Conservation (phyloP, 2,888 invertebrate species). For the Noctua pronuba region DNA sequence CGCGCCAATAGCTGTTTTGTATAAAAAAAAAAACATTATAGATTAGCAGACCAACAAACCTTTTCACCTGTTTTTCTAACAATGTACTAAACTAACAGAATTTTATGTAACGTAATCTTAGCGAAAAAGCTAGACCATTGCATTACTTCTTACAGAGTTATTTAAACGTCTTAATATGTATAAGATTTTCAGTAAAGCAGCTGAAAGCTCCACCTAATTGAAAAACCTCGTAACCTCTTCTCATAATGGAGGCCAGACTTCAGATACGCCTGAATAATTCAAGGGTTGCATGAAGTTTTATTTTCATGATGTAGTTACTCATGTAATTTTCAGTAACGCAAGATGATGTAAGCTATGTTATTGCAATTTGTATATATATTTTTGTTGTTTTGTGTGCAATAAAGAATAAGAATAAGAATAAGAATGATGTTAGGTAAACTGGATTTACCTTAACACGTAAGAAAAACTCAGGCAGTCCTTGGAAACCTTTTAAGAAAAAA, state of each 20-base stretch:
- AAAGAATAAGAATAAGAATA: too few species aligned
- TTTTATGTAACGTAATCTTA: background rate
- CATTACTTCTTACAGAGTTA: slow-evolving; percentile 3
- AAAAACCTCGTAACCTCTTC: background rate
- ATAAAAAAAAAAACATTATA: background rate
- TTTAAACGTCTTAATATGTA: background rate
- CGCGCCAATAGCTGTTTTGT: background rate
- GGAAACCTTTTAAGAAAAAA: background rate
- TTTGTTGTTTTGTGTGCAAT: too few species aligned
- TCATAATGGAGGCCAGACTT: background rate
- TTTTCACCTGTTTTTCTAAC: too few species aligned
- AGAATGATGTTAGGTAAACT: background rate
- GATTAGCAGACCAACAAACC: background rate
- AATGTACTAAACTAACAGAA: background rate
- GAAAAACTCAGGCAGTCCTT: background rate
- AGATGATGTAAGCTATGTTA: too few species aligned
- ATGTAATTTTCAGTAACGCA: background rate
- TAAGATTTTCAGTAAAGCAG: background rate
- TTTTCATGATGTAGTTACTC: background rate
- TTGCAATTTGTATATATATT: too few species aligned
- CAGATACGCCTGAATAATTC: slow-evolving; percentile 5
- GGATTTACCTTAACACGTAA: background rate
- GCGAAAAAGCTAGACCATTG: background rate
- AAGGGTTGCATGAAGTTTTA: background rate
- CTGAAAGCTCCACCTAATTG: background rate